Evolutionary conservation across 2,797 vertebrate genomes (phyloP).

Genomic region (Heteromormyrus szaboi): DNA sequence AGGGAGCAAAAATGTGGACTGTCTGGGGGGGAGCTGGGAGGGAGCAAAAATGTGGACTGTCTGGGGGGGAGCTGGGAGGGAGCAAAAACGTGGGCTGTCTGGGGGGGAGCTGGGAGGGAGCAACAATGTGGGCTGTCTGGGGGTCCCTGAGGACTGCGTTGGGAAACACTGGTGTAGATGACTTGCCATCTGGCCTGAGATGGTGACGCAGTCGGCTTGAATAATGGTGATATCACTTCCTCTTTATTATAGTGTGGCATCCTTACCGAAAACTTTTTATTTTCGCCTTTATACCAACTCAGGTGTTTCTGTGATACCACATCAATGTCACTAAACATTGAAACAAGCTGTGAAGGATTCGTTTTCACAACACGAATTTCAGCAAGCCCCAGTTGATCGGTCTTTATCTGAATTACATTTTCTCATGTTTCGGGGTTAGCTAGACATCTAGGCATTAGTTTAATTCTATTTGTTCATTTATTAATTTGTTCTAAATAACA

Average conservation of each 20-base stretch:
- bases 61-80: background rate
- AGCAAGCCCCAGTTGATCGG: background rate
- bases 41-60: background rate
- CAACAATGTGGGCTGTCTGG: background rate
- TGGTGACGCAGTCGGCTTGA: background rate
- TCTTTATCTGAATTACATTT: background rate
- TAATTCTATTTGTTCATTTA: background rate
- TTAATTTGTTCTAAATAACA: background rate
- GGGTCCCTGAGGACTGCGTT: background rate
- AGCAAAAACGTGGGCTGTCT: background rate
- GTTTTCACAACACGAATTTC: background rate
- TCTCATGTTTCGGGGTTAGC: background rate
- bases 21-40: background rate
- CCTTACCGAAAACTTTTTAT: background rate
- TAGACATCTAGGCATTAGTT: background rate
- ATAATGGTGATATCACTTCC: background rate
- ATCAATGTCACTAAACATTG: background rate
- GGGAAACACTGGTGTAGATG: background rate
- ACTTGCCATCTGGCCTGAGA: background rate
- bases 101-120: background rate
- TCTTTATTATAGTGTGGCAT: background rate
- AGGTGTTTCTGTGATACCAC: background rate
- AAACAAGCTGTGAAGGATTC: background rate
- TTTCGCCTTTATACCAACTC: background rate
- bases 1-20: background rate